Base-by-base conservation (phyloP, 2,888 invertebrate species). In the Cosmia trapezina region DNA sequence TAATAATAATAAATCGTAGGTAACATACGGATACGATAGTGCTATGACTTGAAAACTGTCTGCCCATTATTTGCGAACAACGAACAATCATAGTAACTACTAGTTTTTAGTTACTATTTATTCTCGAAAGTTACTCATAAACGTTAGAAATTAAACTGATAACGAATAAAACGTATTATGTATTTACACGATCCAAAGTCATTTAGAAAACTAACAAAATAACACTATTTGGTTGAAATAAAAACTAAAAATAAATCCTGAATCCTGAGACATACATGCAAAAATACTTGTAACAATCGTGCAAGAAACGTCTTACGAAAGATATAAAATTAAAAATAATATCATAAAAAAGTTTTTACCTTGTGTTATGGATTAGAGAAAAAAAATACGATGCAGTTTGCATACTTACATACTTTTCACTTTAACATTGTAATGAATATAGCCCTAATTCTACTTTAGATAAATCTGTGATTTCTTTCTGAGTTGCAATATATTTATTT, bases 1-100 rank as follows among this genome's bases (percentile, higher is more conserved):
- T 66, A 47, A 66, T 62, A 62, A 70, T 71, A 70, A 76, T 73
- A 47, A 73, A 68, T 73, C 33, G 66, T 63, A 63, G 66, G 63
- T 74, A 70, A 56, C 66, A 69, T 56, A 72, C 69, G 73, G 17
- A 76, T 72, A 70, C 83, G 64, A 78, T 37, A 45, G 43, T 43
- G 43, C 56, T 66, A 33, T 76, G 63, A 56, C 43, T 67, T 62
- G 62, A 77, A 73, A 80, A 79, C 77, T 79, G 68, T 37, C 45
- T 71, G 37, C 11, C 47, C 37, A 64, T 67, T 70, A 75, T 76
- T 78, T 60, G 76, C 70, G 51, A 69, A 73, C 69, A 57, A 33
- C 57, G 56, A 73, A 81, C 71, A 81, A 59, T 76, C 53, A 19
- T 76, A 66, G 57, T 47, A 37, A 60, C 63, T 67, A 60, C 59